A percentile compares a stretch with the other conserved stretches of the same genome.
These are phyloP conservation scores for Pituophis catenifer DNA, from an alignment of 2,113 vertebrate species.

Conservation along the genomic window DNA sequence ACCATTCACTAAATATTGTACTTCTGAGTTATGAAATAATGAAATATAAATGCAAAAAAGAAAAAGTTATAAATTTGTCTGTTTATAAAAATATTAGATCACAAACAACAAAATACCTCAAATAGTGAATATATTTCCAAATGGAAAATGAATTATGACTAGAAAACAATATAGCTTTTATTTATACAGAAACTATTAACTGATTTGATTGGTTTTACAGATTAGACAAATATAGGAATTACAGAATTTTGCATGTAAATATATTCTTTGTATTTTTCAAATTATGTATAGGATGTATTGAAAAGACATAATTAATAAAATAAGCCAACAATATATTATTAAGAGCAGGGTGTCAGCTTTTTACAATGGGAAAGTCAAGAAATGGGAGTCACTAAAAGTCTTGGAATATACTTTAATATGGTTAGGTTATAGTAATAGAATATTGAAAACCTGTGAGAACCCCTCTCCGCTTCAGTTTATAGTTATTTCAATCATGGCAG, in stretches of 20 bases:
- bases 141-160: neutral
- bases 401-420: neutral
- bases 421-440: neutral
- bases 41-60: neutral
- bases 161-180: neutral
- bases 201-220: neutral
- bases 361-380: neutral
- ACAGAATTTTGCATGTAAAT: neutral
- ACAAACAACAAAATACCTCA: neutral
- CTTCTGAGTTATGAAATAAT: neutral
- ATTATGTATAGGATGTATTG: neutral
- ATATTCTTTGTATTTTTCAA: neutral
- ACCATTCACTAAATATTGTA: neutral
- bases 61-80: neutral
- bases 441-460: neutral
- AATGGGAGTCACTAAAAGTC: neutral
- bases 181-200: neutral
- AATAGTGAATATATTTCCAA: neutral
- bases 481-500: neutral
- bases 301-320: neutral
- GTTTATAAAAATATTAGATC: neutral
- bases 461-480: neutral
- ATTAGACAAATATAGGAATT: neutral
- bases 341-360: neutral
- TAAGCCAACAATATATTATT: neutral